Conservation (phyloP, 2,113 vertebrate species). For the Elaphurus davidianus region DNA sequence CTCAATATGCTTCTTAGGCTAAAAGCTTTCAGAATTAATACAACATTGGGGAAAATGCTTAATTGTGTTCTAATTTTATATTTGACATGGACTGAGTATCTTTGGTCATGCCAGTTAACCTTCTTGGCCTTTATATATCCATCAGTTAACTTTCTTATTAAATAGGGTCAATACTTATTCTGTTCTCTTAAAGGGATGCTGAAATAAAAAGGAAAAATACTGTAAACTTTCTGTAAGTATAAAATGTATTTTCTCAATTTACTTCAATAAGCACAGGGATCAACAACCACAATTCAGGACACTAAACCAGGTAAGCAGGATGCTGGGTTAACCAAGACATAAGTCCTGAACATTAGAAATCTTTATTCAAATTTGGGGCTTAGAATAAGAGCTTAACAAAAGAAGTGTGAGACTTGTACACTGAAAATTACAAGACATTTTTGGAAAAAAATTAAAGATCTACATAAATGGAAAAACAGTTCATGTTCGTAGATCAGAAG, state of each 20-base stretch:
- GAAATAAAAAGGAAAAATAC: not conserved
- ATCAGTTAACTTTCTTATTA: not conserved
- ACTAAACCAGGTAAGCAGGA: not conserved
- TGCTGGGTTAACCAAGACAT: not conserved
- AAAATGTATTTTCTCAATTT: not conserved
- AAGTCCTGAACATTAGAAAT: not conserved
- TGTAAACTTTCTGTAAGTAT: not conserved
- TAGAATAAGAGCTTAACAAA: not conserved
- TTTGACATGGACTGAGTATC: not conserved
- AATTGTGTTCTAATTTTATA: not conserved
- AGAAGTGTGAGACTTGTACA: not conserved
- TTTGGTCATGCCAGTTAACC: not conserved
- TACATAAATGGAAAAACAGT: not conserved
- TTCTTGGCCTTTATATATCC: not conserved
- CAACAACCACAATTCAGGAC: not conserved
- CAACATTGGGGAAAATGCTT: not conserved
- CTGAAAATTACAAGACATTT: not conserved
- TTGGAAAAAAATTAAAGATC: not conserved
- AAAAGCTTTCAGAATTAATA: slow-evolving; percentile 9
- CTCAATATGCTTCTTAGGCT: not conserved
- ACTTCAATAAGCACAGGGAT: not conserved
- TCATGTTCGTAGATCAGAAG: not conserved
- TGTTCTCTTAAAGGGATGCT: not conserved
- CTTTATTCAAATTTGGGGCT: not conserved
- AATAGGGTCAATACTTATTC: not conserved